Conservation (phyloP, 2,113 vertebrate species). For the Narcine bancroftii region DNA sequence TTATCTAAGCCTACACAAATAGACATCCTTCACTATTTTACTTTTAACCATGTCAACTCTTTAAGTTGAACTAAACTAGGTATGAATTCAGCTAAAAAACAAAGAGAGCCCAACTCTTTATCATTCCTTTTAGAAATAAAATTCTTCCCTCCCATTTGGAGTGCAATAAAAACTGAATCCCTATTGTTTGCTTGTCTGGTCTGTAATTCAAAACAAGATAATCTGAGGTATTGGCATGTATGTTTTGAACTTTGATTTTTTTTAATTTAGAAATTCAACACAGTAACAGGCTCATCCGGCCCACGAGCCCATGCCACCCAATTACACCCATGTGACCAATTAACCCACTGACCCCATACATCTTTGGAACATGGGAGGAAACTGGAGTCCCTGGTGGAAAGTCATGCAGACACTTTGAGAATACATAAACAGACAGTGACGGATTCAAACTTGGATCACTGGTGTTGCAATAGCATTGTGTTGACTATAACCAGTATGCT, state of each 20-base stretch:
- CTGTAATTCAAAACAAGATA: constrained; percentile 18
- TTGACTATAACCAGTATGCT: too few species aligned
- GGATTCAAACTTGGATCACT: too few species aligned
- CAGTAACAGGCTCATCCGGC: too few species aligned
- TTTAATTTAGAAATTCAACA: too few species aligned
- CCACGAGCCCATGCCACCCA: too few species aligned
- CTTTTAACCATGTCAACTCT: not conserved
- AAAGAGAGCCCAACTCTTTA: not conserved
- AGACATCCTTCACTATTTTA: not conserved
- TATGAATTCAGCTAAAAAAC: not conserved
- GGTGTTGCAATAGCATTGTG: too few species aligned
- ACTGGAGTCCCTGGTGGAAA: too few species aligned
- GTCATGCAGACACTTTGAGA: too few species aligned
- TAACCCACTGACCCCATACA: too few species aligned
- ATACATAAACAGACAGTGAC: too few species aligned
- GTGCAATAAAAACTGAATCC: not conserved
- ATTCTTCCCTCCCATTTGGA: not conserved
- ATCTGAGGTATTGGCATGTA: not conserved
- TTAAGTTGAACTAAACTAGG: not conserved
- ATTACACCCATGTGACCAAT: too few species aligned
- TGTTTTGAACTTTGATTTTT: not conserved
- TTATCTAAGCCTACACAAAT: constrained; percentile 33
- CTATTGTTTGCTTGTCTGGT: not conserved
- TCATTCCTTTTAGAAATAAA: not conserved
- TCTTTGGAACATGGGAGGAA: too few species aligned